Conservation (phyloP, 2,113 vertebrate species). For the Ardeotis arabs region DNA sequence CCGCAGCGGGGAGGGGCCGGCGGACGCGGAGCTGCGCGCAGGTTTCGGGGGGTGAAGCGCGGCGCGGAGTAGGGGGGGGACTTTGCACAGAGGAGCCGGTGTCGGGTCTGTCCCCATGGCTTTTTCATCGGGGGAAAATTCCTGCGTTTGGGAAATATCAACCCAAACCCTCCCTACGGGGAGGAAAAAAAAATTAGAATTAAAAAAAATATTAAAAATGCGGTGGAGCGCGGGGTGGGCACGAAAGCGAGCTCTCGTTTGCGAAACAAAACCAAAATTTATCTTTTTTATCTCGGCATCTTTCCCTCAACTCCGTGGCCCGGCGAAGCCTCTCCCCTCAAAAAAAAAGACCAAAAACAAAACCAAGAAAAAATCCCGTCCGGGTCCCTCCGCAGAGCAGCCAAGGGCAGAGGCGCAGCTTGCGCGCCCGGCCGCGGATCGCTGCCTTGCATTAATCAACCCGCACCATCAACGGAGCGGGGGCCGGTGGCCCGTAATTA, state of each 20-base stretch:
- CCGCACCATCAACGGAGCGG: slow-evolving; percentile 80
- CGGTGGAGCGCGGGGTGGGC: background rate
- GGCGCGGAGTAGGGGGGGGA: background rate
- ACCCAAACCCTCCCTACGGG: background rate
- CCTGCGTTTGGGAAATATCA: background rate
- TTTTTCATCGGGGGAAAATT: background rate
- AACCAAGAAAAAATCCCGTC: no score
- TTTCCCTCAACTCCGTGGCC: background rate
- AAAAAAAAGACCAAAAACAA: no score
- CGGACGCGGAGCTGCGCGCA: background rate
- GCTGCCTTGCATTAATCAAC: slow-evolving; percentile 86
- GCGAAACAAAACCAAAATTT: background rate
- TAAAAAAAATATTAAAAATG: background rate
- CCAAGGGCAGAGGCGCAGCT: background rate
- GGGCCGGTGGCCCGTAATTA: slow-evolving; percentile 86
- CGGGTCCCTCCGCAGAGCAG: slow-evolving; percentile 9
- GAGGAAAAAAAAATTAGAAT: background rate
- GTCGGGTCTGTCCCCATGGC: background rate
- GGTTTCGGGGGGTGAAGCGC: background rate
- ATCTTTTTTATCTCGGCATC: background rate
- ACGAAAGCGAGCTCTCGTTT: background rate
- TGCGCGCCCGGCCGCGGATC: slow-evolving; percentile 67
- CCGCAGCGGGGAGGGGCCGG: background rate
- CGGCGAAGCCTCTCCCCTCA: no score
- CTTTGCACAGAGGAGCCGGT: background rate